These are phyloP conservation scores for Brachionichthys hirsutus DNA, from an alignment of 2,113 vertebrate genomes.

Conservation along the genomic window DNA sequence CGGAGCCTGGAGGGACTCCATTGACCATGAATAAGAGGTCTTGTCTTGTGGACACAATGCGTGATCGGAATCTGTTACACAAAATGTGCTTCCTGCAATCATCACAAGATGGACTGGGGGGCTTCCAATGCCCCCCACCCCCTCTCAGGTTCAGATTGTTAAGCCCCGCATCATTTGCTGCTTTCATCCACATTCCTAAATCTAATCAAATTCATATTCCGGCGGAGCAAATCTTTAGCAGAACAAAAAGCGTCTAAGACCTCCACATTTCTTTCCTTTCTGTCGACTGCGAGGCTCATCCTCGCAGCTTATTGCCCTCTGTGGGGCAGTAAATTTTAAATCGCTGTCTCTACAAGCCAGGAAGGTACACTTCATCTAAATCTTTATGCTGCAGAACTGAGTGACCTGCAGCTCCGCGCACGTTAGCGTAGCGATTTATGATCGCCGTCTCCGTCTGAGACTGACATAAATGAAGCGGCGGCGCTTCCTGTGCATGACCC, in stretches of 20 bases:
- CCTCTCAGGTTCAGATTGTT: no score
- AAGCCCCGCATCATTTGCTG: no score
- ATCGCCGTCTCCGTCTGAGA: slow-evolving; percentile 34
- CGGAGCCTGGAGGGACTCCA: slow-evolving; percentile 33
- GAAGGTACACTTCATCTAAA: slow-evolving; percentile 28
- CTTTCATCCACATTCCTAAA: no score
- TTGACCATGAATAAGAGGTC: slow-evolving; percentile 41
- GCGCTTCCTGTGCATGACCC: slow-evolving; percentile 48
- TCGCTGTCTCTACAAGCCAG: not conserved
- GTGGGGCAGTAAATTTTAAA: slow-evolving; percentile 10
- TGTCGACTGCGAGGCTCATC: not conserved
- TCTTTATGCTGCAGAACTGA: slow-evolving; percentile 16
- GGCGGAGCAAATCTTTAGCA: no score
- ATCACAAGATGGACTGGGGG: slow-evolving; percentile 34
- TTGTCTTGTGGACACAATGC: not conserved
- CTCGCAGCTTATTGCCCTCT: not conserved
- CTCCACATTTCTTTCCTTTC: not conserved
- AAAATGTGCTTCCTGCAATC: slow-evolving; percentile 22
- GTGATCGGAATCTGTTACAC: slow-evolving; percentile 25
- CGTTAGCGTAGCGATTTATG: slow-evolving; percentile 28
- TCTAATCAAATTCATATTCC: no score
- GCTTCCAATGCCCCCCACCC: not conserved
- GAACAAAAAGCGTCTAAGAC: no score
- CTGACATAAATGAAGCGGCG: slow-evolving; percentile 66
- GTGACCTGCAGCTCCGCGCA: slow-evolving; percentile 34